Conservation (phyloP, 2,888 invertebrate species). For the Aporophyla nigra region DNA sequence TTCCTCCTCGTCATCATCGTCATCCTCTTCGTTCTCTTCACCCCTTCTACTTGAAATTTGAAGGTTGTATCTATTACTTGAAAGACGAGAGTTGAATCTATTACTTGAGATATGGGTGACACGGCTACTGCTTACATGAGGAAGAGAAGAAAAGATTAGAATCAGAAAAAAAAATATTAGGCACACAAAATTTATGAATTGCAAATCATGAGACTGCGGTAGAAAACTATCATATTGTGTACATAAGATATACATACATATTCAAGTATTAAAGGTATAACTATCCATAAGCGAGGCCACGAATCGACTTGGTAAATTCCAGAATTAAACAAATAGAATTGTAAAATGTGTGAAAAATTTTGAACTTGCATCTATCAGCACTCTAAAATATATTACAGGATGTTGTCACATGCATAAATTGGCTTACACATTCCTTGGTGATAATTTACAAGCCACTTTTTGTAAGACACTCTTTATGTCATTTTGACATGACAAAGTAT, state of each 20-base stretch:
- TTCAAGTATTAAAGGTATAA: neutral
- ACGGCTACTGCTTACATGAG: constrained; percentile 35
- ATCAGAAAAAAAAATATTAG: constrained; percentile 27
- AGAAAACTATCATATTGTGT: neutral
- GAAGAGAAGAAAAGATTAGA: constrained; percentile 35
- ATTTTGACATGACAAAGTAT: constrained; percentile 18
- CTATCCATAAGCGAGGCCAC: neutral
- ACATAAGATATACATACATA: neutral
- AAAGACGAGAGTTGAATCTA: constrained; percentile 49
- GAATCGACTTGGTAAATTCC: neutral
- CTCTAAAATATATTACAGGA: neutral
- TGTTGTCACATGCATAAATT: neutral
- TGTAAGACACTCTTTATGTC: constrained; percentile 17
- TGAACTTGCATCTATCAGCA: neutral
- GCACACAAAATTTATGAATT: neutral
- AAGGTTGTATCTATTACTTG: constrained; percentile 62
- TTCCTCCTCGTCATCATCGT: constrained; percentile 79
- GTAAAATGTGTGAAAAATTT: neutral
- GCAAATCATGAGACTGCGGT: neutral
- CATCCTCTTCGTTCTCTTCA: constrained; percentile 75
- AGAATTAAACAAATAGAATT: neutral
- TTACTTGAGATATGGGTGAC: constrained; percentile 40
- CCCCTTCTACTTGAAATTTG: constrained; percentile 60
- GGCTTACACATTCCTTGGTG: neutral
- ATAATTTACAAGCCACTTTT: neutral